Conservation (phyloP, 2,113 vertebrate species). For the Melanostigma gelatinosum region DNA sequence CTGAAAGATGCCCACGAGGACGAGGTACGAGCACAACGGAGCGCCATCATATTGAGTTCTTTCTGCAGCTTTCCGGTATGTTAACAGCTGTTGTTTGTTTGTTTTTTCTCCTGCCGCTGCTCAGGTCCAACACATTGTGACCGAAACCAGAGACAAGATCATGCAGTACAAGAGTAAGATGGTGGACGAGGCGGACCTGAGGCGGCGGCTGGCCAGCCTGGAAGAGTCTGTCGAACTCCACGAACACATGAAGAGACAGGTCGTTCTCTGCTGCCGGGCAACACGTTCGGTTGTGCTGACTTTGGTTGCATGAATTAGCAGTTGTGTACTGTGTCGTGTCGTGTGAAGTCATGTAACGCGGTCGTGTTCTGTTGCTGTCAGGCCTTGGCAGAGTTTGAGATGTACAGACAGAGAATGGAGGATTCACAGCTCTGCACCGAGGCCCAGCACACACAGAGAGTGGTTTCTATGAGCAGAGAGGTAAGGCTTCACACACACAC, state of each 20-base stretch:
- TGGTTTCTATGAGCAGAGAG: constrained; percentile 91
- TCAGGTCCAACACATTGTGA: constrained; percentile 91
- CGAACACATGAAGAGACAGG: constrained; percentile 93
- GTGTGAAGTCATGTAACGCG: background rate
- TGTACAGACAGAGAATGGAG: constrained; percentile 94
- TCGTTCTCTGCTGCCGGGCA: constrained; percentile 39
- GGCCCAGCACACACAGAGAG: constrained; percentile 94
- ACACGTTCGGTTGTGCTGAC: background rate
- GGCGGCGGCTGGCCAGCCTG: constrained; percentile 90
- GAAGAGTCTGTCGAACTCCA: constrained; percentile 95
- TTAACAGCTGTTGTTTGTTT: background rate
- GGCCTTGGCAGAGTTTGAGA: constrained; percentile 94
- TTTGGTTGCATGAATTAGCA: background rate
- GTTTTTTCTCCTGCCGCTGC: background rate
- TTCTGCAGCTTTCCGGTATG: background rate
- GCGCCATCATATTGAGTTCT: background rate
- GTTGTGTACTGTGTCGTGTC: background rate
- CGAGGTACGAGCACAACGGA: constrained; percentile 81
- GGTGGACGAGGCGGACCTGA: constrained; percentile 92
- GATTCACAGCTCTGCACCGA: constrained; percentile 95
- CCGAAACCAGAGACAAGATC: constrained; percentile 96
- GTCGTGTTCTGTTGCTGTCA: constrained; percentile 56
- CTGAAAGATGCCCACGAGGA: constrained; percentile 96
- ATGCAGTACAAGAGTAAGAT: constrained; percentile 94
- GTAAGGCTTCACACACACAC: constrained; percentile 37